Base-by-base conservation (phyloP, 2,888 invertebrate genomes). In the Volucella bombylans region DNA sequence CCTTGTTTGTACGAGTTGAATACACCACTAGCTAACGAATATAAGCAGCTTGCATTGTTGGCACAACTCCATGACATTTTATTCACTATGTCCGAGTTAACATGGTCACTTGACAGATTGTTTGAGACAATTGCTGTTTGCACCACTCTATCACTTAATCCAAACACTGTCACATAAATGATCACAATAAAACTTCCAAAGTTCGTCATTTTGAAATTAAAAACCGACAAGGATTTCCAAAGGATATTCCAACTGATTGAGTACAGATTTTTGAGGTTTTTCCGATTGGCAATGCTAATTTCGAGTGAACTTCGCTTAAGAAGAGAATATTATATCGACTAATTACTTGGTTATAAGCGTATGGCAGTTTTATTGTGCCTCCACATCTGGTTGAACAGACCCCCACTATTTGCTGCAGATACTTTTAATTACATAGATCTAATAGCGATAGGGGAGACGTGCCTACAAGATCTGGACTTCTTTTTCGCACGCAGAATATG, bases 31-130 rank as follows among this genome's bases (percentile, higher is more conserved):
- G 93, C 92, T 88, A 94, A 90, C 45, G 91, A 88, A 73, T 94
- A 92, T 47, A 94, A 92, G 87, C 94, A 94, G 82, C 93, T 94
- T 43, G 94, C 93, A 90, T 94, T 94, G 88, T 94, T 94, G 90
- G 93, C 93, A 91, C 94, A 94, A 87, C 89, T 88, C 92, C 92
- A 92, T 57, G 89, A 90, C n/a, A 91, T 87, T 81, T 90, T 90
- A 67, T 90, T 89, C 77, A 89, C 62, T 31, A 91, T 86, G 59
- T 90, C 89, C 31, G 89, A 89, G 80, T 90, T 91, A 47, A 88
- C 87, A 6, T 80, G 47, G 12, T 73, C 72, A 64, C 59, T 54
- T 2, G 11, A 15, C 12, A 11, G 1, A 4, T 38, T 14, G 10
- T 41, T 39, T 9, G 39, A 14, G 10, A 64, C 1, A 12, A 14